Conservation (phyloP, 1,140 invertebrate species). For the Aphis gossypii region DNA sequence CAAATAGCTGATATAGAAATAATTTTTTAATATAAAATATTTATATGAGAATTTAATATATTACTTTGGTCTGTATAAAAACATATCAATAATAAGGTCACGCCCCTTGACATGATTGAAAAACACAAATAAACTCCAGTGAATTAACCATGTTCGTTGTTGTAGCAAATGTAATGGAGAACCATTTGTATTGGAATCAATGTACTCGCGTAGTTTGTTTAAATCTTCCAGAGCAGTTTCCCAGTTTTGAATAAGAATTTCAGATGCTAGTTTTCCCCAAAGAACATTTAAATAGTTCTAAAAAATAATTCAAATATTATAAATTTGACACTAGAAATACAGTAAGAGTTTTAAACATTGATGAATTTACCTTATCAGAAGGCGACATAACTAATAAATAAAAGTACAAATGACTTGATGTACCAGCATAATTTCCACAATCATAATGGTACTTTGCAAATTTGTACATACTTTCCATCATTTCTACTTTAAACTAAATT, state of each 20-base stretch:
- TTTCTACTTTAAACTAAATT: conserved; percentile 87
- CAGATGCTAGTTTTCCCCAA: conserved; percentile 98
- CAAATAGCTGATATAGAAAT: conserved; percentile 76
- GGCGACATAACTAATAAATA: conserved; percentile 92
- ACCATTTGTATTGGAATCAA: conserved; percentile 86
- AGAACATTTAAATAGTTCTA: conserved; percentile 94
- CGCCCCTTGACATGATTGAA: conserved; percentile 97
- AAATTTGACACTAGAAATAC: neutral
- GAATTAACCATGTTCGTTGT: conserved; percentile 98
- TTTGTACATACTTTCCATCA: conserved; percentile 93
- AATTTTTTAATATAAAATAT: neutral
- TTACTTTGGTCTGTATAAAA: conserved; percentile 90
- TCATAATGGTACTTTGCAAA: conserved; percentile 97
- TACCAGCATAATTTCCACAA: conserved; percentile 95
- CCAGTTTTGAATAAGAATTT: conserved; percentile 98
- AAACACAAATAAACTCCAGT: conserved; percentile 99
- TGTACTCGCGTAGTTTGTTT: conserved; percentile 93
- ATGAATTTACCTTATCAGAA: conserved; percentile 78
- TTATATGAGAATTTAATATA: conserved; percentile 62
- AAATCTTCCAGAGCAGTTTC: conserved; percentile 96
- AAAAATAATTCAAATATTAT: conserved; percentile 62
- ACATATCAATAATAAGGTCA: conserved; percentile 97
- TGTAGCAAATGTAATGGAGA: conserved; percentile 90
- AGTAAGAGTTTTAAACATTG: neutral
- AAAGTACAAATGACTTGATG: conserved; percentile 96